Conservation (phyloP, 2,113 vertebrate species). For the Mus spicilegus region DNA sequence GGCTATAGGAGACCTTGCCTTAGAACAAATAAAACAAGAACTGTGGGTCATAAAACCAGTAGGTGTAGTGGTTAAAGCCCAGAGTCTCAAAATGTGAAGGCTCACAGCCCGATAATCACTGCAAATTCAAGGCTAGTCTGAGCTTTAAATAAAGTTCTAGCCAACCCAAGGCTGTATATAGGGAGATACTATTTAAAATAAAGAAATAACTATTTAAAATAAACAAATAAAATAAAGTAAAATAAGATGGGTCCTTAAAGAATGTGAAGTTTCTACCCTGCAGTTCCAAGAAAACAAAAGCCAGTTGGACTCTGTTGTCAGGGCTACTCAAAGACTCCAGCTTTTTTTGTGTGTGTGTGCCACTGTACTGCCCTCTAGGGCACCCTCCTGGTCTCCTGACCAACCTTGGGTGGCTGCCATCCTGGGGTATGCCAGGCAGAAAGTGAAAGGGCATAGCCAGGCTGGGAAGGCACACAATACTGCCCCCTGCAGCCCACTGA, state of each 20-base stretch:
- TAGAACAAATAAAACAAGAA: neutral
- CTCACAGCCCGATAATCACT: neutral
- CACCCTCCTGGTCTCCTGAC: neutral
- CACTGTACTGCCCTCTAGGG: neutral
- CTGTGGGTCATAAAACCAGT: too few species aligned
- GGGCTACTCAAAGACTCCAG: neutral
- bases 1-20: neutral
- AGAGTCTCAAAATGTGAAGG: neutral
- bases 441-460: neutral
- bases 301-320: neutral
- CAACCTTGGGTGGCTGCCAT: neutral
- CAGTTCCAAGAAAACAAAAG: neutral
- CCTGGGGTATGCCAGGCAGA: neutral
- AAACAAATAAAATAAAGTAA: neutral
- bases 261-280: neutral
- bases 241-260: neutral
- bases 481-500: neutral
- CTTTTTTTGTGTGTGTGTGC: fast-evolving
- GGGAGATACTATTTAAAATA: neutral
- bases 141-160: neutral
- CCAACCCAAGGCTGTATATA: too few species aligned
- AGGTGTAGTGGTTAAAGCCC: too few species aligned
- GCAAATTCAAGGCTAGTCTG: neutral
- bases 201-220: neutral
- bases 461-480: neutral